These are phyloP conservation scores for Phaenicophaeus curvirostris DNA, from an alignment of 2,797 vertebrate genomes.

Conservation along the genomic window DNA sequence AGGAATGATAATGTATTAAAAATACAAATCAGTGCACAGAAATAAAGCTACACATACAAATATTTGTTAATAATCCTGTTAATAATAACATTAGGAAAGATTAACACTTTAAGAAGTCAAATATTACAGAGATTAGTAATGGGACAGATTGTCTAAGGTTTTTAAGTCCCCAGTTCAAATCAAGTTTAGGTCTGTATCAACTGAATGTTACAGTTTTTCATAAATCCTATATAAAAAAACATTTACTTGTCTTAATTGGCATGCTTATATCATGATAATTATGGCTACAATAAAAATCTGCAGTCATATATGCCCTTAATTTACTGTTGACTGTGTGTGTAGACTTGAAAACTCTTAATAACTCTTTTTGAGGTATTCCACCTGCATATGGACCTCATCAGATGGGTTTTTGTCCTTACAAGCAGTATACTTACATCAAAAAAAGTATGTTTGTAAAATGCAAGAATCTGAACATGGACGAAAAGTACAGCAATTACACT, in stretches of 20 bases:
- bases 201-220: neutral
- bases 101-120: neutral
- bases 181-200: neutral
- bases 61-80: neutral
- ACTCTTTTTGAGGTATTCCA: neutral
- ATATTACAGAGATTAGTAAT: neutral
- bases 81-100: neutral
- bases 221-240: neutral
- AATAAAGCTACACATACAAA: neutral
- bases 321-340: neutral
- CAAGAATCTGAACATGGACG: neutral
- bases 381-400: neutral
- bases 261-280: neutral
- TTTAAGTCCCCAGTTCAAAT: neutral
- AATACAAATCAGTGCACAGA: neutral
- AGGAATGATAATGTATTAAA: neutral
- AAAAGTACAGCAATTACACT: neutral
- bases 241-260: neutral
- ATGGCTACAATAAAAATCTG: neutral
- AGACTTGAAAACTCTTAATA: neutral
- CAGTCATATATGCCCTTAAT: neutral
- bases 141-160: neutral
- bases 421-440: neutral
- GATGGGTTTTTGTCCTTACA: neutral
- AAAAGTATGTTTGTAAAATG: neutral